These are phyloP conservation scores for Syritta pipiens DNA, from an alignment of 2,888 invertebrate genomes.

Conservation along the genomic window DNA sequence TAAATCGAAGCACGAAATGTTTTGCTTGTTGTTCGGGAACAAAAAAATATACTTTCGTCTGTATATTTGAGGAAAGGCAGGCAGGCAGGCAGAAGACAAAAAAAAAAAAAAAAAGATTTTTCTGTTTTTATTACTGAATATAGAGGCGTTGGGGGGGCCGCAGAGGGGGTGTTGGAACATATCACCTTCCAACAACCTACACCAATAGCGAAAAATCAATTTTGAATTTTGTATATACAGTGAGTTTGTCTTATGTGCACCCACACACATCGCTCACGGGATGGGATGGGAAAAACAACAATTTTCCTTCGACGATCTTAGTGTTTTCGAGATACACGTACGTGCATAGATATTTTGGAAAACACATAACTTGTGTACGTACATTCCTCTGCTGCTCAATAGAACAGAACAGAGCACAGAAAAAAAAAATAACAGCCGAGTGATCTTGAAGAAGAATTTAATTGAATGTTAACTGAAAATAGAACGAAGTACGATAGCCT, in stretches of 20 bases:
- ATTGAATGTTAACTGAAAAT: constrained; percentile 63
- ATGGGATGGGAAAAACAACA: constrained; percentile 26
- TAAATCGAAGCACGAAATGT: constrained; percentile 63
- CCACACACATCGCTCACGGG: not conserved
- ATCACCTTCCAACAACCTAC: constrained; percentile 70
- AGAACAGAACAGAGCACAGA: not conserved
- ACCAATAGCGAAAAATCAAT: constrained; percentile 58
- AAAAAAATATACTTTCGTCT: constrained; percentile 46
- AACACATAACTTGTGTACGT: constrained; percentile 33
- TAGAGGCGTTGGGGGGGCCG: constrained; percentile 43
- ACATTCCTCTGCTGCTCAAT: constrained; percentile 36
- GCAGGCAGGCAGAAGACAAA: too few relatives aligned
- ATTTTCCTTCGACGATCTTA: constrained; percentile 29
- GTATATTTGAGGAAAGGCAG: constrained; percentile 39
- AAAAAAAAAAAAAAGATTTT: constrained; percentile 35
- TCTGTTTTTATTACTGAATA: constrained; percentile 58
- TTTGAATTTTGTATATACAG: constrained; percentile 46
- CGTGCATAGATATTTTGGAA: constrained; percentile 62
- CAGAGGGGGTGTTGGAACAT: constrained; percentile 61
- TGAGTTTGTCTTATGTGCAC: not conserved
- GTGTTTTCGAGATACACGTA: constrained; percentile 1
- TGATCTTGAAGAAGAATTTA: constrained; percentile 61
- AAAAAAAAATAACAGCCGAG: constrained; percentile 19
- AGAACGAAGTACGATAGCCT: constrained; percentile 23
- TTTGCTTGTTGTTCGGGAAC: constrained; percentile 59